A percentile compares a stretch with the other conserved stretches of the same genome.
Evolutionary conservation across 2,888 invertebrate species (phyloP).

Genomic region (Eupithecia tripunctaria): DNA sequence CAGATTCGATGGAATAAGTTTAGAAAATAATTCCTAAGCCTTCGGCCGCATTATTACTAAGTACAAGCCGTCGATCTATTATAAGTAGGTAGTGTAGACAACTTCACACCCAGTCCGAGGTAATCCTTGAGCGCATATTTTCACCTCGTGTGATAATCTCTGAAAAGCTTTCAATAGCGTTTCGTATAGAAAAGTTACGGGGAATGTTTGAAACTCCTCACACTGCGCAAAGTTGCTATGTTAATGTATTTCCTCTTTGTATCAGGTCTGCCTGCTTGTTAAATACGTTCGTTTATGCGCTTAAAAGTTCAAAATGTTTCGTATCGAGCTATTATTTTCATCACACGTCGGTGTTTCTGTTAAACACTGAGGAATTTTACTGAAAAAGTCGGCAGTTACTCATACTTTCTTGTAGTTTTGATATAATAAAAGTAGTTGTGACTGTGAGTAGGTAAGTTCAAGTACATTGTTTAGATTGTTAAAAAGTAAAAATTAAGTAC

Average conservation of each 20-base stretch:
- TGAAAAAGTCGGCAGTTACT: not conserved
- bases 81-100: slow-evolving; percentile 55
- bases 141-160: slow-evolving; percentile 79
- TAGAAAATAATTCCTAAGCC: not conserved
- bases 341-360: slow-evolving; percentile 27
- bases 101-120: slow-evolving; percentile 67
- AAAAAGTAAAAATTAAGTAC: not conserved
- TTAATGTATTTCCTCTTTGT: slow-evolving; percentile 83
- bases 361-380: not conserved
- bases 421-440: not conserved
- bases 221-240: slow-evolving; percentile 73
- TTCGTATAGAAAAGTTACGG: slow-evolving; percentile 80
- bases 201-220: slow-evolving; percentile 79
- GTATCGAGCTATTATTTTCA: slow-evolving; percentile 44
- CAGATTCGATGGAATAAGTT: not conserved
- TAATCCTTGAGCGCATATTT: slow-evolving; percentile 80
- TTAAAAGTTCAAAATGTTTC: slow-evolving; percentile 46
- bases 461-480: not conserved
- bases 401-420: not conserved
- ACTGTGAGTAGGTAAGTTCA: not conserved
- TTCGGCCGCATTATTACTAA: slow-evolving; percentile 6
- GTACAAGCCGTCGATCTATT: slow-evolving; percentile 22
- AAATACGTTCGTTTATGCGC: slow-evolving; percentile 54
- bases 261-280: slow-evolving; percentile 72
- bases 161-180: slow-evolving; percentile 80